Conservation (phyloP, 35 echinoderm and acorn worm genomes). For the Holothuria glaberrima region DNA sequence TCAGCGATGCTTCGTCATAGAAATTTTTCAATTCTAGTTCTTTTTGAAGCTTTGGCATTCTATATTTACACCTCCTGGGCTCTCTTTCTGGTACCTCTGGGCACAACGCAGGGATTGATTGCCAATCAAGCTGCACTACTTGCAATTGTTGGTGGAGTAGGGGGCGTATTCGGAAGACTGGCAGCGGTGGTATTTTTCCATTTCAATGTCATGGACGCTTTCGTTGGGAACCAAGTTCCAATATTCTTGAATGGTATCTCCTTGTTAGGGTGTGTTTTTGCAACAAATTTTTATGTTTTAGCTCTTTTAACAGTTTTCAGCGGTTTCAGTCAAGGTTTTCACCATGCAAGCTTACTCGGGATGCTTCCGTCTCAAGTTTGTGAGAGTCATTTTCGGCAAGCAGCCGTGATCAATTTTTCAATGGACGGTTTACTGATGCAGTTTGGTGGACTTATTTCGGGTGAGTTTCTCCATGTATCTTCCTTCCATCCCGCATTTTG, state of each 20-base stretch:
- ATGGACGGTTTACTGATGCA: background rate
- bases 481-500: too few species aligned
- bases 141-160: background rate
- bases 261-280: background rate
- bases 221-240: background rate
- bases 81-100: constrained; percentile 6
- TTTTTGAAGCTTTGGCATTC: background rate
- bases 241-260: background rate
- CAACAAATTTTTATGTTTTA: background rate
- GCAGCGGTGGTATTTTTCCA: background rate
- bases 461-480: background rate
- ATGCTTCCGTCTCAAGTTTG: background rate
- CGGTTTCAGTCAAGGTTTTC: constrained; percentile 18
- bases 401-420: background rate
- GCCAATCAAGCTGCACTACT: background rate
- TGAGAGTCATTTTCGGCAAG: background rate
- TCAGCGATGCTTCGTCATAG: constrained; percentile 8
- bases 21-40: background rate
- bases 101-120: background rate
- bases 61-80: constrained; percentile 23
- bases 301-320: background rate
- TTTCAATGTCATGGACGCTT: background rate
- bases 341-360: background rate
- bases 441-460: constrained; percentile 7
- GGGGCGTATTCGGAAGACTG: background rate